These are phyloP conservation scores for Scaptomyza reducta DNA, from an alignment of 2,888 invertebrate genomes.

Conservation along the genomic window DNA sequence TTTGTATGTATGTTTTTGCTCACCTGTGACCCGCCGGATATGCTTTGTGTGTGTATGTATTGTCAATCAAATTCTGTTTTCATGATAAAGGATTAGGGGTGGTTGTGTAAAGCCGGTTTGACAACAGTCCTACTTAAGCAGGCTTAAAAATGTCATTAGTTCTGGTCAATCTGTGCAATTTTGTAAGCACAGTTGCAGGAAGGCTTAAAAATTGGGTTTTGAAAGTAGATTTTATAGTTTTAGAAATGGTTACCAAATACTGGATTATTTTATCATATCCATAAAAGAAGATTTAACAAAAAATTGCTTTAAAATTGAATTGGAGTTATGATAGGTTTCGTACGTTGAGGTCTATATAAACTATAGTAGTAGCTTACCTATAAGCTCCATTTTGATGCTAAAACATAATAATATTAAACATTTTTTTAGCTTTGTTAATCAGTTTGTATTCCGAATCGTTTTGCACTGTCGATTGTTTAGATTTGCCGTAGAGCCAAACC, in stretches of 20 bases:
- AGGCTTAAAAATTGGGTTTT: background rate
- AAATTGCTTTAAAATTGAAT: no score
- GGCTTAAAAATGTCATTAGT: background rate
- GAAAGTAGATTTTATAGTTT: background rate
- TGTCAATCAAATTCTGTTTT: background rate
- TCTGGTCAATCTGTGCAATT: background rate
- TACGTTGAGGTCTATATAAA: no score
- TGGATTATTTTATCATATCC: no score
- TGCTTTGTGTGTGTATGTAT: background rate
- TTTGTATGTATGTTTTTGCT: background rate
- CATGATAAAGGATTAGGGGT: background rate
- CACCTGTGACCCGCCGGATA: background rate
- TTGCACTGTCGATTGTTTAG: constrained; percentile 1
- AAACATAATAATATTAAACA: background rate
- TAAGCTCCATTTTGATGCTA: no score
- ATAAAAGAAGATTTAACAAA: no score
- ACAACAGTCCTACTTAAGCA: background rate
- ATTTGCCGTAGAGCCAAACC: background rate
- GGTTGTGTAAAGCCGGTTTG: background rate
- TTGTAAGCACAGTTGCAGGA: no score
- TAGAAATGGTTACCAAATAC: background rate
- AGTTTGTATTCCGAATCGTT: background rate
- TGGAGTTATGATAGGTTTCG: no score
- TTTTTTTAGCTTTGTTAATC: background rate
- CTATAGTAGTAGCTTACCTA: no score